These are phyloP conservation scores for Spodoptera frugiperda DNA, from an alignment of 1,140 invertebrate genomes.

Conservation along the genomic window DNA sequence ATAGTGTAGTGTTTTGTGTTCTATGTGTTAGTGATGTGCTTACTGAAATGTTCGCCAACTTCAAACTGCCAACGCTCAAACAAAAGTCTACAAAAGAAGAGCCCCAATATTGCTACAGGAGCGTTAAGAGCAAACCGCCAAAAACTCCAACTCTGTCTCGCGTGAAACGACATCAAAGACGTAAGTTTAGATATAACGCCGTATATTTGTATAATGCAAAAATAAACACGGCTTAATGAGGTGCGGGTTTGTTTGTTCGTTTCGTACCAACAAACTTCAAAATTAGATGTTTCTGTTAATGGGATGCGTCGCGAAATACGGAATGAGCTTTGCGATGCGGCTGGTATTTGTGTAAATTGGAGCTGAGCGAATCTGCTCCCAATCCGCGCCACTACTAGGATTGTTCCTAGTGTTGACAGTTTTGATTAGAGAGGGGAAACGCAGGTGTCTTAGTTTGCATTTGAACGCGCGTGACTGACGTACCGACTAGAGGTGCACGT, in stretches of 20 bases:
- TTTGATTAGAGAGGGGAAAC: conserved; percentile 45
- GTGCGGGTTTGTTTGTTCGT: conserved; percentile 51
- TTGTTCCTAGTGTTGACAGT: conserved; percentile 43
- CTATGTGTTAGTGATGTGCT: conserved; percentile 56
- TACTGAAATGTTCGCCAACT: conserved; percentile 73
- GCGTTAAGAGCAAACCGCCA: conserved; percentile 74
- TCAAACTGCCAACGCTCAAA: conserved; percentile 73
- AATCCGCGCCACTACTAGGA: conserved; percentile 37
- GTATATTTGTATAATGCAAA: conserved; percentile 57
- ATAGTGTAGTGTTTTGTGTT: conserved; percentile 27
- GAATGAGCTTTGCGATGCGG: conserved; percentile 33
- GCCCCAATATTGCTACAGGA: conserved; percentile 68
- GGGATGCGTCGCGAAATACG: conserved; percentile 43
- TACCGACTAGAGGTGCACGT: conserved; percentile 22
- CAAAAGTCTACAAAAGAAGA: conserved; percentile 66
- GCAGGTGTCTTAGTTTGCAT: conserved; percentile 48
- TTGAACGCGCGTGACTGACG: conserved; percentile 36
- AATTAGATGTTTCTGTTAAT: conserved; percentile 58
- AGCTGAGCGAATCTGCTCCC: conserved; percentile 23
- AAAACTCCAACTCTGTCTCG: conserved; percentile 77
- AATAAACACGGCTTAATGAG: conserved; percentile 67
- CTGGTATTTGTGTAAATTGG: conserved; percentile 45
- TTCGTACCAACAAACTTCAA: conserved; percentile 47
- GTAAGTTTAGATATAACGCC: conserved; percentile 63
- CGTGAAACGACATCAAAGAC: conserved; percentile 74